Base-by-base conservation (phyloP, 2,797 vertebrate species). In the Chaetodon trifasciatus region DNA sequence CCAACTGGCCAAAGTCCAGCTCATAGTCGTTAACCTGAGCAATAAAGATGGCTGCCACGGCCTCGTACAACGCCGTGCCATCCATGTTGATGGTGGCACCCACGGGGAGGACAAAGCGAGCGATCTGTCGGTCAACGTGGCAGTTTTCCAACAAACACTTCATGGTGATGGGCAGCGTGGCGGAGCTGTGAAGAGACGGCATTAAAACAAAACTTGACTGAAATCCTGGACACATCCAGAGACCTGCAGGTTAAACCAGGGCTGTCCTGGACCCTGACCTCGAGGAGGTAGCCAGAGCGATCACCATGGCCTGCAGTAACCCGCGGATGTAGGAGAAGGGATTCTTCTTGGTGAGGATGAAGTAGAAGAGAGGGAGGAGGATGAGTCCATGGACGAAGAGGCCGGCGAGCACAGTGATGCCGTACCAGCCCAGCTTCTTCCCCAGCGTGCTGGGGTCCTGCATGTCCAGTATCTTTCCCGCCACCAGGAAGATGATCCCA, bases 71-170 rank as follows among this genome's bases (percentile, higher is more conserved):
- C 0, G 97, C 97, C 0, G 97, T 97, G 68, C 97, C 97, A 0
- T 97, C 97, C 97, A 97, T 97, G 89, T 98, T 97, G 91, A 97
- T 97, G 78, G 97, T 97, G 77, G 97, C 97, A 0, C 97, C 97
- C 0, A 97, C 96, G 0, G 97, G 97, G 2, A 97, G 95, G 42
- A 97, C 97, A 0, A 97, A 97, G 0, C 97, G 96, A 0, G 97
- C 97, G 9, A 97, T 96, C 0, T 97, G 96, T 0, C 96, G 87
- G 90, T 98, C 97, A 0, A 97, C 95, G 0, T 95, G 74, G 0
- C 97, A 97, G 95, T 97, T 97, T 85, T 98, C 97, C 91, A 97
- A 67, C 81, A 98, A 93, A 92, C 97, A 97, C 93, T 97, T 97
- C 88, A 98, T 97, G 77, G 97, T 97, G 94, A 97, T 97, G 88